A percentile compares a stretch with the other conserved stretches of the same genome.
These are phyloP conservation scores for Margarornis squamiger DNA, from an alignment of 2,797 vertebrate species.

Conservation along the genomic window DNA sequence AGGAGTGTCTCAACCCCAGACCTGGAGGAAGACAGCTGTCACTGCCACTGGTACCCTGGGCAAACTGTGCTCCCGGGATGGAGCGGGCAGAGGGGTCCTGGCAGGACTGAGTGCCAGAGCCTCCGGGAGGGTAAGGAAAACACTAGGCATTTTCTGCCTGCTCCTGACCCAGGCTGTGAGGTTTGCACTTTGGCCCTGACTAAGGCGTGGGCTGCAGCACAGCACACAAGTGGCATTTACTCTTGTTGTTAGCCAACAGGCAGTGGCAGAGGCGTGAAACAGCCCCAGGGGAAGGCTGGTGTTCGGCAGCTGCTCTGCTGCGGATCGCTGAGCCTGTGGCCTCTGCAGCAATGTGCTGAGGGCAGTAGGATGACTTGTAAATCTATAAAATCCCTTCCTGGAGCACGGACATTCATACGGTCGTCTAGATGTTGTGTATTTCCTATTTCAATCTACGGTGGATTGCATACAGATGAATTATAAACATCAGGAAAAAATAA, in stretches of 20 bases:
- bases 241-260: not conserved
- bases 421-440: not conserved
- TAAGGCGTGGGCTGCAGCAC: not conserved
- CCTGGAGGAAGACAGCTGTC: not conserved
- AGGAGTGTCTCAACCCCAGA: not conserved
- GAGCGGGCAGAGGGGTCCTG: accelerated
- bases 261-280: not conserved
- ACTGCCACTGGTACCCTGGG: not conserved
- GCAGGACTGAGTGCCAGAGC: not conserved
- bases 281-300: not conserved
- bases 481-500: not conserved
- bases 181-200: not conserved
- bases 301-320: not conserved
- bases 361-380: not conserved
- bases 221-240: not conserved
- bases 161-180: not conserved
- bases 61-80: accelerated
- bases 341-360: not conserved
- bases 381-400: not conserved
- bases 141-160: not conserved
- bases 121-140: accelerated
- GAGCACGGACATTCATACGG: not conserved
- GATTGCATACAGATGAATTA: not conserved
- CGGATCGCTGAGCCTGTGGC: accelerated
- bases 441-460: not conserved